These are phyloP conservation scores for Scaptodrosophila latifasciaeformis DNA, from an alignment of 2,888 invertebrate genomes.

Conservation along the genomic window DNA sequence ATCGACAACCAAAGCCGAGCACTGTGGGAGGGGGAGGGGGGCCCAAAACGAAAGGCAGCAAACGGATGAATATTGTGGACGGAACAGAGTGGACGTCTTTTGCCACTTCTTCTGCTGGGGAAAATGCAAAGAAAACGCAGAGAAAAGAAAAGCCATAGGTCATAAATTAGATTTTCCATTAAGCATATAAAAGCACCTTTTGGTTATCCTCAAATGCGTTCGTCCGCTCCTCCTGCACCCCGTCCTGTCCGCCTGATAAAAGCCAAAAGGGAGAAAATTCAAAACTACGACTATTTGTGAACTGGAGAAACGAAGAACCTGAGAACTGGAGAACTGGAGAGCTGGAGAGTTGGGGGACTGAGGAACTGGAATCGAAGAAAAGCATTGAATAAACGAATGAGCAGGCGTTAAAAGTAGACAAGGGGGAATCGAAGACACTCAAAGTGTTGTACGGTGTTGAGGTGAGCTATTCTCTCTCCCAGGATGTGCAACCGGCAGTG, in stretches of 20 bases:
- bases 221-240: conserved; percentile 4
- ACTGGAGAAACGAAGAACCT: no score
- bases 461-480: no score
- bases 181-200: conserved; percentile 69
- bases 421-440: no score
- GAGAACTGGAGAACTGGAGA: no score
- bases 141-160: conserved; percentile 69
- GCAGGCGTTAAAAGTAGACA: conserved; percentile 22
- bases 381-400: conserved; percentile 67
- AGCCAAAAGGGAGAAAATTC: conserved; percentile 51
- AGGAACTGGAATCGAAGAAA: conserved; percentile 61
- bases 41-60: not conserved
- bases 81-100: not conserved
- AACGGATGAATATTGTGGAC: not conserved
- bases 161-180: conserved; percentile 68
- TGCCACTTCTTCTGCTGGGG: not conserved
- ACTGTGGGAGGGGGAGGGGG: conserved; percentile 15
- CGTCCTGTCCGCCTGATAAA: conserved; percentile 42
- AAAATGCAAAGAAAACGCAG: conserved; percentile 55
- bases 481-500: conserved; percentile 1
- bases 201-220: conserved; percentile 70
- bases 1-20: conserved; percentile 46
- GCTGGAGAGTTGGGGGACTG: no score
- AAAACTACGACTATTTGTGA: no score
- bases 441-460: no score